A percentile compares a stretch with the other conserved stretches of the same genome.
Evolutionary conservation across 2,888 invertebrate species (phyloP).

Genomic region (Amphipoea lucens): DNA sequence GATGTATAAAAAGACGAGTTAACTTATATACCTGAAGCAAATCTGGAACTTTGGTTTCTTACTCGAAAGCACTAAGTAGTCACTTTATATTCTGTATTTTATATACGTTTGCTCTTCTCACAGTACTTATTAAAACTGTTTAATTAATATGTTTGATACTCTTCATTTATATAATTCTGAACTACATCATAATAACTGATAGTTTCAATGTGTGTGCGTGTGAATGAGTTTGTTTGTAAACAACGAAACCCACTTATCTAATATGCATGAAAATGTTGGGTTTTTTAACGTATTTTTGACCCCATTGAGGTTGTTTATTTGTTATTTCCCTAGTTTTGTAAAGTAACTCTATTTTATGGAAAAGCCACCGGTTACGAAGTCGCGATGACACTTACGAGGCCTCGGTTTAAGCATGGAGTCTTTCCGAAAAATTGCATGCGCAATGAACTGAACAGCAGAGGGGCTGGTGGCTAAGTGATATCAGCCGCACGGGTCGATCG

Average conservation of each 20-base stretch:
- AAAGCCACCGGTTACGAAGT: neutral
- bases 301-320: constrained; percentile 1
- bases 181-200: neutral
- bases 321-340: neutral
- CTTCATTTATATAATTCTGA: constrained; percentile 18
- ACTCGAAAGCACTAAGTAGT: neutral
- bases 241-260: constrained; percentile 6
- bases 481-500: too few relatives aligned
- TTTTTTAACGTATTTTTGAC: neutral
- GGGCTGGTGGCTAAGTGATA: too few relatives aligned
- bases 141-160: neutral
- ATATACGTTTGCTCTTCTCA: neutral
- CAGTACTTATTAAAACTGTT: constrained; percentile 24
- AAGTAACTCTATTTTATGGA: neutral
- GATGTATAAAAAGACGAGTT: neutral
- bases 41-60: neutral
- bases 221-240: constrained; percentile 12
- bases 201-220: neutral
- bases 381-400: neutral
- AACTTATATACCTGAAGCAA: neutral
- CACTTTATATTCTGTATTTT: neutral
- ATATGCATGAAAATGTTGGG: neutral
- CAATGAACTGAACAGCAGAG: neutral
- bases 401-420: too few relatives aligned
- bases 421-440: neutral